These are phyloP conservation scores for Eulacestoma nigropectus DNA, from an alignment of 2,113 vertebrate genomes.

Conservation along the genomic window DNA sequence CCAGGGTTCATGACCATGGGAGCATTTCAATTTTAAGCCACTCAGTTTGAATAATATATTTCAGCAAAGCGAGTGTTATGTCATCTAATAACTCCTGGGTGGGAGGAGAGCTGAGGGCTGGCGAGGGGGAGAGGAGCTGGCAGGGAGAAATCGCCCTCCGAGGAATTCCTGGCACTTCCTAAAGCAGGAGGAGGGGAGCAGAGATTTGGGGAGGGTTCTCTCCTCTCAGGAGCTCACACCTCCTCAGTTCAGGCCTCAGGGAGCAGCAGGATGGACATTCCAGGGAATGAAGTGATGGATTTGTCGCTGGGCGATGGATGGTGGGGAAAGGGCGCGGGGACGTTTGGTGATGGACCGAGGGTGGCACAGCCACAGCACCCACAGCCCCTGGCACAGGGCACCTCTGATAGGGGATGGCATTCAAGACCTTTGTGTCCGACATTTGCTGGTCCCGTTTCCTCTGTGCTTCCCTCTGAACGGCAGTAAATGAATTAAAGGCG, in stretches of 20 bases:
- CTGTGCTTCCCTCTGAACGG: not conserved
- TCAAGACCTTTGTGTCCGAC: not conserved
- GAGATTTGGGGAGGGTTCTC: not conserved
- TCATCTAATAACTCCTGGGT: slow-evolving; percentile 55
- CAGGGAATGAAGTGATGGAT: not conserved
- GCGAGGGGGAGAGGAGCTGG: not conserved
- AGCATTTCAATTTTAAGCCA: slow-evolving; percentile 69
- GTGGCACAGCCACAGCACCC: not conserved
- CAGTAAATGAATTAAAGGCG: not conserved
- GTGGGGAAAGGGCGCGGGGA: not conserved
- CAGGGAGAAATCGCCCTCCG: not conserved
- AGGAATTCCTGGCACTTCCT: not conserved
- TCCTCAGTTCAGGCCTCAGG: not conserved
- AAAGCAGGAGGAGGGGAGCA: not conserved
- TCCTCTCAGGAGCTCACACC: not conserved
- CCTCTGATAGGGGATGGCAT: not conserved
- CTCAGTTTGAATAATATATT: slow-evolving; percentile 64
- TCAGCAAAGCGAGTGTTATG: slow-evolving; percentile 36
- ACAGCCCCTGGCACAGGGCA: not conserved
- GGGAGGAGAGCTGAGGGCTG: not conserved
- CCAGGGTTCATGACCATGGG: slow-evolving; percentile 52
- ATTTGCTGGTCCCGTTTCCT: not conserved
- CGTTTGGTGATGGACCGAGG: not conserved
- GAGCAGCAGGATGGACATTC: not conserved
- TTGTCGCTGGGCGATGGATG: not conserved